Conservation (phyloP, 30 jellyfish, hydroid and myxozoan species). For the Mastigias papua region DNA sequence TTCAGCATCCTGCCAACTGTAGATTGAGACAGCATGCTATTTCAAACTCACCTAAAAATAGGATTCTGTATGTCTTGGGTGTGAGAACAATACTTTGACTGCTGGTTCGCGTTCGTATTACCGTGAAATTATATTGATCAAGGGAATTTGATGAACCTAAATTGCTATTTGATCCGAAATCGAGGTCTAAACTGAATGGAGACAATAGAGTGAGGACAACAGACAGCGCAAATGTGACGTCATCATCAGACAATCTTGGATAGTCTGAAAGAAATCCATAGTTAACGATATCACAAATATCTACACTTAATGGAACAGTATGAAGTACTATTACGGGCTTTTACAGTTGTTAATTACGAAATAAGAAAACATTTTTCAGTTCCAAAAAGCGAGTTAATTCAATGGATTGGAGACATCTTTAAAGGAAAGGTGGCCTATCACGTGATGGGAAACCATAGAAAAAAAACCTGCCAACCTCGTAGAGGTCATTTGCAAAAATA, state of each 20-base stretch:
- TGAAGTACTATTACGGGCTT: no score
- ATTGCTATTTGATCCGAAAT: constrained; percentile 22
- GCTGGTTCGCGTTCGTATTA: constrained; percentile 48
- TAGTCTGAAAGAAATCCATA: constrained; percentile 81
- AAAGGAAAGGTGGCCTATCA: no score
- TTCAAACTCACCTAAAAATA: constrained; percentile 61
- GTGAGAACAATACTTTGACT: constrained; percentile 39
- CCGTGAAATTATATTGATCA: background rate
- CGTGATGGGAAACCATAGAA: no score
- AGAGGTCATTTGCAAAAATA: no score
- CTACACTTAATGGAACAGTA: no score
- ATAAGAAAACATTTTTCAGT: no score
- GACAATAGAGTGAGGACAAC: constrained; percentile 60
- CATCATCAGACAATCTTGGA: constrained; percentile 73
- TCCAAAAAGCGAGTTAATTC: no score
- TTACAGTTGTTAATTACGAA: no score
- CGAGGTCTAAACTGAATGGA: constrained; percentile 11
- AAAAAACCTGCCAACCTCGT: no score
- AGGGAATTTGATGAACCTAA: constrained; percentile 32
- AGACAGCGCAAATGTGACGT: constrained; percentile 77
- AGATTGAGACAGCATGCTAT: background rate
- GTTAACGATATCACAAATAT: no score
- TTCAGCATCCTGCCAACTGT: no score
- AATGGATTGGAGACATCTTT: no score
- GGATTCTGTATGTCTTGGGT: constrained; percentile 53